Base-by-base conservation (phyloP, 2,113 vertebrate species). In the Pteruthius melanotis region DNA sequence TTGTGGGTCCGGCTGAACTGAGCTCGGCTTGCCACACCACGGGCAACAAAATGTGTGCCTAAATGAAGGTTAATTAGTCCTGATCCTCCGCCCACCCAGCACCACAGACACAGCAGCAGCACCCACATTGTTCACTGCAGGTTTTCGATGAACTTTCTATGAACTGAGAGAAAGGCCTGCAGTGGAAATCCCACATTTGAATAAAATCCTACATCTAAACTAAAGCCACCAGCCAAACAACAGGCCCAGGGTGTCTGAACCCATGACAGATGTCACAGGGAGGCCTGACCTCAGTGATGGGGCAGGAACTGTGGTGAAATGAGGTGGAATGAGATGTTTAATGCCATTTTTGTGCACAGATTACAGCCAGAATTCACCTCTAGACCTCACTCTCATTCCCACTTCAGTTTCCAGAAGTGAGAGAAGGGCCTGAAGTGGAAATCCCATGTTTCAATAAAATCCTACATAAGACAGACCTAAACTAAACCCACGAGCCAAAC, bases 51-150 rank as follows among this genome's bases (percentile, higher is more conserved):
- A 50, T 18, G 42, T 66, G 4, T 6, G 24, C 74, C 11, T 71
- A 66, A 93, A 77, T 7, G 54, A 76, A 40, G 59, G n/a, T 35
- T 90, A 88, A 78, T 85, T 63, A 64, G 15, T 27, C 30, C 61
- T n/a, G 49, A 66, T 80, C 75, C 47, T 77, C 39, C 63, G 6
- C 50, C 71, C 77, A n/a, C 7, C 3, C 0, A 68, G 39, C 57
- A 22, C 47, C 80, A 30, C 83, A 49, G 40, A 27, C 83, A 35
- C 44, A 60, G 9, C 7, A 47, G 30, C 18, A 26, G 12, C 12
- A 33, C n/a, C 54, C 7, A 1, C 45, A 6, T 6, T 10, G 8
- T 7, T 27, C 31, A 1, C 21, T 13, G 37, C 6, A 4, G 37
- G 52, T 6, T 61, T 57, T 1, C 1, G 5, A 6, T 20, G 23